These are phyloP conservation scores for Drosophila pruinosa DNA, from an alignment of 1,140 invertebrate genomes.

Conservation along the genomic window DNA sequence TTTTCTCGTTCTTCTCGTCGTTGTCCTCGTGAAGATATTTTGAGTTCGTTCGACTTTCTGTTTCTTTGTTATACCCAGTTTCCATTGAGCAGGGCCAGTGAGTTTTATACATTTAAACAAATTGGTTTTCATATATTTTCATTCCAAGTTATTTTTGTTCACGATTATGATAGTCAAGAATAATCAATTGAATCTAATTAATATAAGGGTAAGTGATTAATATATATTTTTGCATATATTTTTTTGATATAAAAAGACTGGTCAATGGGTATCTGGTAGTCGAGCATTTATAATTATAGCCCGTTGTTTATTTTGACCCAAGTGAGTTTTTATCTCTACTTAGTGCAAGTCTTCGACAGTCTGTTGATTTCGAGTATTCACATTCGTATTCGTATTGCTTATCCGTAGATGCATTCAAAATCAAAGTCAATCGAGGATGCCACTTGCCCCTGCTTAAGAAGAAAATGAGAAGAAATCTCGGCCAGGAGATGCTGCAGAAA, in stretches of 20 bases:
- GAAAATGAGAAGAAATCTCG: conserved; percentile 61
- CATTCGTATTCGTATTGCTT: conserved; percentile 12
- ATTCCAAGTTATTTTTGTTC: background rate
- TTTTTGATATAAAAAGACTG: too few relatives aligned
- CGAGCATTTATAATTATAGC: conserved; percentile 23
- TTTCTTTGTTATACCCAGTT: background rate
- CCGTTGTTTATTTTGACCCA: conserved; percentile 11
- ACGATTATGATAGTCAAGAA: too few relatives aligned
- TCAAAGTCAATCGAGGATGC: conserved; percentile 22
- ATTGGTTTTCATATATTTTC: too few relatives aligned
- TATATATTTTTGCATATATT: too few relatives aligned
- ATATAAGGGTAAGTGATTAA: too few relatives aligned
- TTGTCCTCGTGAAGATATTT: conserved; percentile 7
- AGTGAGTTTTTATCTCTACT: conserved; percentile 7
- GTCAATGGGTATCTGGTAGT: background rate
- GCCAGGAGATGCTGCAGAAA: conserved; percentile 19
- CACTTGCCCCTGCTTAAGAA: conserved; percentile 18
- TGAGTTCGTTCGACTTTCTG: background rate
- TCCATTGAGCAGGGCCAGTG: background rate
- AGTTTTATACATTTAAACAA: background rate
- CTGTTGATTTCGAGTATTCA: conserved; percentile 2
- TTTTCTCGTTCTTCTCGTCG: conserved; percentile 48
- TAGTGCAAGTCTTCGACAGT: conserved; percentile 18
- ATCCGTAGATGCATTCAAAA: conserved; percentile 39
- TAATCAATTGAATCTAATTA: too few relatives aligned